Evolutionary conservation across 2,888 invertebrate genomes (phyloP).

Genomic region (Bellardia bayeri): DNA sequence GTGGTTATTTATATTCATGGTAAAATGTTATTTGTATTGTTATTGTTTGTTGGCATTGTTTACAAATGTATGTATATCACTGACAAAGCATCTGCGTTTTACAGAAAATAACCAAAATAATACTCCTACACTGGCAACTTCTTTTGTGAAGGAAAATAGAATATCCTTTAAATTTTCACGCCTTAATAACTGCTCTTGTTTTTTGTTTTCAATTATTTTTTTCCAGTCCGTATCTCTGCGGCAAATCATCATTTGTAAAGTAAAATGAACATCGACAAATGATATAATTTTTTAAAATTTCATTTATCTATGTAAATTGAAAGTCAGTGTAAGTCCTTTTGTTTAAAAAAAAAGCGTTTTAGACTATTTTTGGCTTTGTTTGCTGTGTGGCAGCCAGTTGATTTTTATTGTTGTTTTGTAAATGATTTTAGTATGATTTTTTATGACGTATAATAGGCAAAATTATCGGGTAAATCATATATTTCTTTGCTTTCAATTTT

Average conservation of each 20-base stretch:
- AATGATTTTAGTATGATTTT: background rate
- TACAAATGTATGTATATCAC: background rate
- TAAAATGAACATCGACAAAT: background rate
- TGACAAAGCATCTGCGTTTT: no score
- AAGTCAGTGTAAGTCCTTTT: background rate
- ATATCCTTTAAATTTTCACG: slow-evolving; percentile 47
- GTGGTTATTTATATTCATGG: slow-evolving; percentile 36
- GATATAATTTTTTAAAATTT: slow-evolving; percentile 15
- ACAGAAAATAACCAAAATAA: background rate
- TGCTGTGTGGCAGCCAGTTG: background rate
- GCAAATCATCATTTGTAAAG: background rate
- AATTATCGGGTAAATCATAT: background rate
- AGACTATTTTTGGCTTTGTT: slow-evolving; percentile 3
- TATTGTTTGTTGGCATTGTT: background rate
- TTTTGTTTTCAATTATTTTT: background rate
- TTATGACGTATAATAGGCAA: background rate
- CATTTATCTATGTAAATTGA: background rate
- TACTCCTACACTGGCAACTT: background rate
- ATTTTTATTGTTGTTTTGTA: slow-evolving; percentile 8
- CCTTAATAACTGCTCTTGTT: slow-evolving; percentile 28
- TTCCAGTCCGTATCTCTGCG: background rate
- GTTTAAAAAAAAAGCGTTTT: background rate
- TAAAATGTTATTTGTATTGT: slow-evolving; percentile 24
- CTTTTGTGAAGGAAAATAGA: background rate
- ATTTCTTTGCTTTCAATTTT: no score